Conservation (phyloP, 2,888 invertebrate genomes). For the Tetragnatha montana region DNA sequence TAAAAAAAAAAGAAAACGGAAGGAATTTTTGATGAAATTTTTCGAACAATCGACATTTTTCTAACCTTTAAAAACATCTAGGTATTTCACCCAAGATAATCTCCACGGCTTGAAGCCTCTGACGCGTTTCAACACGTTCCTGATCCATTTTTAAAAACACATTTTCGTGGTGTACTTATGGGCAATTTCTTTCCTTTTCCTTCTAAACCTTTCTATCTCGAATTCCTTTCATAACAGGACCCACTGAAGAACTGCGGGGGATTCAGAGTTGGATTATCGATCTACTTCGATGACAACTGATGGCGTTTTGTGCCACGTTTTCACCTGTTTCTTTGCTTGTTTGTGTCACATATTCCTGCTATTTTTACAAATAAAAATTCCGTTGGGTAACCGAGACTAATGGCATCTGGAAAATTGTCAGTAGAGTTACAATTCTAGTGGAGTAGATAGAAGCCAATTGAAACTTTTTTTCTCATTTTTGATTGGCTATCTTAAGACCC, state of each 20-base stretch:
- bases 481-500: too few relatives aligned
- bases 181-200: neutral
- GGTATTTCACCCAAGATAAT: neutral
- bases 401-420: too few relatives aligned
- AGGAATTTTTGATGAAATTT: too few relatives aligned
- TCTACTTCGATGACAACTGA: neutral
- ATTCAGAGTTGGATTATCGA: neutral
- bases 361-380: neutral
- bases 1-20: too few relatives aligned
- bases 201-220: neutral
- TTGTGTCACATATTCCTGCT: neutral
- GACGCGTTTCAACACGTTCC: neutral
- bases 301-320: neutral
- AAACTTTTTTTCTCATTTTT: too few relatives aligned
- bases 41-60: too few relatives aligned
- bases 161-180: neutral
- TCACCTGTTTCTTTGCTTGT: neutral
- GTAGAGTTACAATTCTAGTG: too few relatives aligned
- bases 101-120: neutral
- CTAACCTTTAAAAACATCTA: neutral
- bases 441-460: too few relatives aligned
- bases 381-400: too few relatives aligned
- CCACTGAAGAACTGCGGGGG: neutral
- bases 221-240: neutral
- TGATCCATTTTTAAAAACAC: neutral